Percentiles rank a stretch among this genome's conserved stretches.
phyloP scores from a whole-genome alignment of 2,113 vertebrate genomes.

The Ptyas mucosa region DNA sequence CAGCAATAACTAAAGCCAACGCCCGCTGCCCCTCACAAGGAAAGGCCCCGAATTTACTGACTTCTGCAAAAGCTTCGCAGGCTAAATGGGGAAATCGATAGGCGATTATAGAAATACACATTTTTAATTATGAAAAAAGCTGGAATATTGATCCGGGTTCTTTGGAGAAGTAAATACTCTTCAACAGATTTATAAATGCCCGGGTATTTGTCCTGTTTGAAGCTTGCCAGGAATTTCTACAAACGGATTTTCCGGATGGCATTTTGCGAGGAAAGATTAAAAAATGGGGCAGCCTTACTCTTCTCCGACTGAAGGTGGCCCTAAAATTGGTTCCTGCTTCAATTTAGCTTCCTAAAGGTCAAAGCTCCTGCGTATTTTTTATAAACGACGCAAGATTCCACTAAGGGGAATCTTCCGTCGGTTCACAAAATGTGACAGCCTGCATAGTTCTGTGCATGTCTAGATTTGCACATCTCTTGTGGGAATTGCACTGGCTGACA shows the following conservation, averaged over 20 bases:
- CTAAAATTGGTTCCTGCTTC: not conserved
- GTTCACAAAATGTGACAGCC: not conserved
- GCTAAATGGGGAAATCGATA: conserved; percentile 61
- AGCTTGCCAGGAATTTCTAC: conserved; percentile 50
- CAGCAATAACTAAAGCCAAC: conserved; percentile 46
- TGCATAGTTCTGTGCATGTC: not conserved
- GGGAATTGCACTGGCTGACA: not conserved
- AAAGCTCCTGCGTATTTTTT: not conserved
- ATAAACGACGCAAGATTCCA: not conserved
- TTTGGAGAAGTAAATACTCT: conserved; percentile 65
- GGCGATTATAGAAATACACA: conserved; percentile 67
- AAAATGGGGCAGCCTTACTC: not conserved
- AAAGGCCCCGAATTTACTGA: conserved; percentile 45
- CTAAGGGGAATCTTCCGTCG: not conserved
- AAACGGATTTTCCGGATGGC: conserved; percentile 7
- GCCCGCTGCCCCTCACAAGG: conserved; percentile 29
- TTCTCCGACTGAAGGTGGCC: not conserved
- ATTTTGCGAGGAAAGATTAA: not conserved
- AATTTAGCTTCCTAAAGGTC: not conserved
- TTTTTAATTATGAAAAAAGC: conserved; percentile 76
- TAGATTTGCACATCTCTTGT: not conserved
- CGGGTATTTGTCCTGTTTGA: conserved; percentile 25
- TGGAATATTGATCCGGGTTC: conserved; percentile 56
- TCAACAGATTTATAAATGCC: conserved; percentile 57
- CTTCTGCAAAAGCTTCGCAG: conserved; percentile 36